Conservation (phyloP, 2,113 vertebrate genomes). For the Copsychus sechellarum region DNA sequence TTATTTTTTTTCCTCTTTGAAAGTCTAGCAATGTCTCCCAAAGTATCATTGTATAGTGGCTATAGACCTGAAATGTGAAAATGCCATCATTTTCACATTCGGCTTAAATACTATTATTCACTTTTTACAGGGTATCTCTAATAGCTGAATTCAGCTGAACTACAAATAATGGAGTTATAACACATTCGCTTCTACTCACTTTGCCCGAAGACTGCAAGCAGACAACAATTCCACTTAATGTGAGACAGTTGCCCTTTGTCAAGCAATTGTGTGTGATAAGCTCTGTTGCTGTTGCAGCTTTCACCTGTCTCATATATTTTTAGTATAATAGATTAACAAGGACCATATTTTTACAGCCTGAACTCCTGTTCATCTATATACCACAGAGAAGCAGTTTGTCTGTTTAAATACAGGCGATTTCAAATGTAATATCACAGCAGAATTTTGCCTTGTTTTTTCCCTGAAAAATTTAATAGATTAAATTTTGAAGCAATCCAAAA, state of each 20-base stretch:
- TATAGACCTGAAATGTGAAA: background rate
- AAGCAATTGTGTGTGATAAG: slow-evolving; percentile 5
- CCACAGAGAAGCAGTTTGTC: background rate
- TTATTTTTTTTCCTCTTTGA: background rate
- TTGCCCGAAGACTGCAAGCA: slow-evolving; percentile 2
- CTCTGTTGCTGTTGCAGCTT: background rate
- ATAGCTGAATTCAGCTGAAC: background rate
- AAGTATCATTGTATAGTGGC: background rate
- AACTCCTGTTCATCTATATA: background rate
- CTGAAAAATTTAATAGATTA: background rate
- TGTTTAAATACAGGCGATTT: background rate
- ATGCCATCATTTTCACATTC: background rate
- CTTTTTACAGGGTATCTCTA: background rate
- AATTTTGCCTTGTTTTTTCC: background rate
- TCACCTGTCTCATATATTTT: slow-evolving; percentile 5
- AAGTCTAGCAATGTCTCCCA: background rate
- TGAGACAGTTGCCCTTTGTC: background rate
- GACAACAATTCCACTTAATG: slow-evolving; percentile 8
- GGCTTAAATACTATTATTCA: background rate
- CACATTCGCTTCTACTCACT: background rate
- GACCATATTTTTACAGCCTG: background rate
- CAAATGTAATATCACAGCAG: background rate
- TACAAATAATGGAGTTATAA: background rate
- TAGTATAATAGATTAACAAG: background rate
- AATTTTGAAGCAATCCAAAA: background rate